phyloP scores from a whole-genome alignment of 2,113 vertebrate genomes.

The Pomatostomus ruficeps region DNA sequence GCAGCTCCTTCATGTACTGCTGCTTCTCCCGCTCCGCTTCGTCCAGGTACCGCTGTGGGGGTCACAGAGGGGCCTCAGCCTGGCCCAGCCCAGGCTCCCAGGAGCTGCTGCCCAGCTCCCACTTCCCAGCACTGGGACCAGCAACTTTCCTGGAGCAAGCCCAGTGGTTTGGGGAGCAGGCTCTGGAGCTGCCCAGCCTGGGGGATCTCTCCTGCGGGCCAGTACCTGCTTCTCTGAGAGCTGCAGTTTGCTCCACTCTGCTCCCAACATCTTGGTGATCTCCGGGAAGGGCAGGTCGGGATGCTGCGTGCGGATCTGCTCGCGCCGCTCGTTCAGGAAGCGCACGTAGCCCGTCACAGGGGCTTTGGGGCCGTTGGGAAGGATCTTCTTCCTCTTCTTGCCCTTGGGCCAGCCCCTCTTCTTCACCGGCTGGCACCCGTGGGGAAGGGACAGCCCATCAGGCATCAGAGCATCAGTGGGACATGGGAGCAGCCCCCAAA shows the following conservation, averaged over 20 bases:
- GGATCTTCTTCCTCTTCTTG: slow-evolving; percentile 97
- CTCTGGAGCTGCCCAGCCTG: neutral
- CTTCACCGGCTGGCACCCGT: slow-evolving; percentile 81
- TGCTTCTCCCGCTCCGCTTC: slow-evolving; percentile 94
- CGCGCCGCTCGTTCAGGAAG: slow-evolving; percentile 90
- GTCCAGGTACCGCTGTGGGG: slow-evolving; percentile 85
- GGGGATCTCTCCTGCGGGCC: neutral
- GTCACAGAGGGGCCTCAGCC: neutral
- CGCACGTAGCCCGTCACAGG: slow-evolving; percentile 93
- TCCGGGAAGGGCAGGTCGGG: slow-evolving; percentile 94
- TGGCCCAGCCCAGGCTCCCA: accelerated
- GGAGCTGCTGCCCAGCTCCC: neutral
- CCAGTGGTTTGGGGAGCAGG: neutral
- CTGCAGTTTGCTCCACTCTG: slow-evolving; percentile 92
- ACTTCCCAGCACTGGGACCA: neutral
- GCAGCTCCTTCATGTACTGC: slow-evolving; percentile 92
- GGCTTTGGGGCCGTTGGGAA: slow-evolving; percentile 95
- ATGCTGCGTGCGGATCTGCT: slow-evolving; percentile 89
- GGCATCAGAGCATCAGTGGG: accelerated
- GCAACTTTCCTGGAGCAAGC: neutral
- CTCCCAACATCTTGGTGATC: slow-evolving; percentile 95
- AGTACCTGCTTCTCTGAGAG: slow-evolving; percentile 84
- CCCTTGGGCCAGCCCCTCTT: slow-evolving; percentile 98
- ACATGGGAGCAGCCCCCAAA: neutral
- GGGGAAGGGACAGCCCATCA: neutral